phyloP scores from a whole-genome alignment of 2,113 vertebrate genomes.

The Serinus canaria region DNA sequence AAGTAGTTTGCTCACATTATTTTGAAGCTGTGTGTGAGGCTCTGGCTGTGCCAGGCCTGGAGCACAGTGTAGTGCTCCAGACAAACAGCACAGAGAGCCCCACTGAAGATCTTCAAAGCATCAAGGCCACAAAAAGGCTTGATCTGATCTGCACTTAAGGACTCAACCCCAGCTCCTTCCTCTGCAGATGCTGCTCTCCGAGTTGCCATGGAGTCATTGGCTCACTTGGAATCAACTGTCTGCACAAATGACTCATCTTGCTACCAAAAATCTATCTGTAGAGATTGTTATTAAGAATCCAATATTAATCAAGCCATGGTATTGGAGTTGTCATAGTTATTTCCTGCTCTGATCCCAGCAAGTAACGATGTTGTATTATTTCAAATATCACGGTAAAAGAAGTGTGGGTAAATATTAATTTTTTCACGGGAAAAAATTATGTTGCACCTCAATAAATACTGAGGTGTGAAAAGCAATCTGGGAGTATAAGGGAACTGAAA shows the following conservation, averaged over 20 bases:
- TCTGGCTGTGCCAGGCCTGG: background rate
- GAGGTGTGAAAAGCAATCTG: background rate
- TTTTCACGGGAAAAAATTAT: background rate
- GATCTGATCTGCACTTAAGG: background rate
- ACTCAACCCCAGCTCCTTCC: background rate
- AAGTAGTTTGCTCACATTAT: background rate
- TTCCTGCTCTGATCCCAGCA: conserved; percentile 1
- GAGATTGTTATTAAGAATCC: conserved; percentile 53
- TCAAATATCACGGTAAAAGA: background rate
- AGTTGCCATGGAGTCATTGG: conserved; percentile 34
- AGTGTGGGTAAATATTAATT: background rate
- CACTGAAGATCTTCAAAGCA: background rate
- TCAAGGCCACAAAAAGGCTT: background rate
- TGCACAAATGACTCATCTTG: conserved; percentile 18
- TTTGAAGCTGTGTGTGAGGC: background rate
- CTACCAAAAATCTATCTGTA: conserved; percentile 26
- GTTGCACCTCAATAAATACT: background rate
- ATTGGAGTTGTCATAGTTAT: conserved; percentile 49
- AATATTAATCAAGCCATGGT: conserved; percentile 47
- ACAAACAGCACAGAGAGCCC: background rate
- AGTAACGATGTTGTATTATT: background rate
- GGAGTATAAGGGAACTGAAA: background rate
- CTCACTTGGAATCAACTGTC: background rate
- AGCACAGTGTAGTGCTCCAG: accelerated
- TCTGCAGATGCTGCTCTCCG: background rate